Evolutionary conservation across 1,140 invertebrate genomes (phyloP).

Genomic region (Danaus plexippus): DNA sequence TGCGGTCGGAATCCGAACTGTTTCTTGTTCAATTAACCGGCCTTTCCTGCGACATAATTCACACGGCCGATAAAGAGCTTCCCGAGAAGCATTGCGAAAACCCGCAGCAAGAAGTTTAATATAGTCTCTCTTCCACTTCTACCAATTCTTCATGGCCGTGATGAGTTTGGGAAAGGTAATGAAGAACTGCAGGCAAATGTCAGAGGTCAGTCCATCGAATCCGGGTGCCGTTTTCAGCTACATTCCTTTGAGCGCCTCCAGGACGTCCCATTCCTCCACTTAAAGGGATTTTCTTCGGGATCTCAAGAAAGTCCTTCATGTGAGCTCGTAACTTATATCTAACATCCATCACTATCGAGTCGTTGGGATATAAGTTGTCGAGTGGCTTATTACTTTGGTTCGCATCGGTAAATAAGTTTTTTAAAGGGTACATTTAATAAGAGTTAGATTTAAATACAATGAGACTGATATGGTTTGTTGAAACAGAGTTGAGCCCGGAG

Average conservation of each 20-base stretch:
- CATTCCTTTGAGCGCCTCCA: slow-evolving; percentile 16
- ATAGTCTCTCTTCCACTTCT: slow-evolving; percentile 10
- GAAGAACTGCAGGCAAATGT: slow-evolving; percentile 22
- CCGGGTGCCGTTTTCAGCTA: slow-evolving; percentile 23
- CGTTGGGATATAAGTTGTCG: slow-evolving; percentile 17
- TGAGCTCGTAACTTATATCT: not conserved
- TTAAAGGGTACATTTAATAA: no score
- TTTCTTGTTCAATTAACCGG: not conserved
- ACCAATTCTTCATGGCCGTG: slow-evolving; percentile 17
- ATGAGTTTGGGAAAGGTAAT: slow-evolving; percentile 13
- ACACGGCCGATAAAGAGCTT: slow-evolving; percentile 21
- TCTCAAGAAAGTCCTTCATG: not conserved
- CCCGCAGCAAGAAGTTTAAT: no score
- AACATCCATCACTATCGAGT: slow-evolving; percentile 10
- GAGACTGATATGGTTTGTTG: no score
- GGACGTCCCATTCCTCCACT: slow-evolving; percentile 13
- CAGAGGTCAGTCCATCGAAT: slow-evolving; percentile 21
- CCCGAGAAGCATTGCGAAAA: slow-evolving; percentile 26
- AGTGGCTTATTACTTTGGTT: no score
- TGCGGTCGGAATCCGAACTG: slow-evolving; percentile 28
- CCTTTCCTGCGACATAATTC: not conserved
- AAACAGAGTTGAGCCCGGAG: no score
- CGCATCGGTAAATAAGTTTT: no score
- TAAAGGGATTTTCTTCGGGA: slow-evolving; percentile 15
- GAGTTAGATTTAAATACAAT: no score